Base-by-base conservation (phyloP, 1,140 invertebrate genomes). In the Meteorus sp. region DNA sequence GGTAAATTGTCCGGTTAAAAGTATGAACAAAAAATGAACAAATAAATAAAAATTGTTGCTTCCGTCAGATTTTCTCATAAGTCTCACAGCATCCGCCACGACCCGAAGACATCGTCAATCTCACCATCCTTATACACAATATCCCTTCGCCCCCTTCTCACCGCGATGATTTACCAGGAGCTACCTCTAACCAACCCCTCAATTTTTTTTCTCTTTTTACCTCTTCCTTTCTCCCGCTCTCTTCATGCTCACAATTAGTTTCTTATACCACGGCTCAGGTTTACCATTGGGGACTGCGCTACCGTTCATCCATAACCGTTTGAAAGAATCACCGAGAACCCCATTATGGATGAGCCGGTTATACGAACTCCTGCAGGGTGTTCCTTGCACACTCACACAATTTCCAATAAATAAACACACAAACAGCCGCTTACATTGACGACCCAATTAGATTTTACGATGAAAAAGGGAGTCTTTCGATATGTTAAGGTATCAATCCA, bases 281-380 rank as follows among this genome's bases (percentile, higher is more conserved):
- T 23, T 43, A 15, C n/a, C 31, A 9, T 23, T 3, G n/a, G 23
- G 20, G 15, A 19, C 56, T 65, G 63, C 53, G 72, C 72, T 73
- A 76, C 73, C 68, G 73, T 76, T 74, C 72, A 73, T 68, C 70
- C 74, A 73, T 74, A 74, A 74, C 70, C 63, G 58, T 67, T 62
- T 48, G 44, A 31, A 63, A 53, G 52, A 58, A 65, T 62, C 52
- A 37, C 27, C 44, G 52, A 55, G 44, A 57, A 51, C 50, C 35
- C 61, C 63, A 69, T 69, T 70, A 65, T 65, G 62, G 64, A 20
- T 20, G 31, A 22, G 17, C 31, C 35, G 37, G 19, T 22, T 17
- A 23, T 55, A 27, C 8, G 35, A 39, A 39, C 35, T 39, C 35
- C 35, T 39, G 35, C n/a, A n/a, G 35, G 35, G 35, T 39, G 8